Conservation (phyloP, 2,888 invertebrate species). For the Ormyrus rosae region DNA sequence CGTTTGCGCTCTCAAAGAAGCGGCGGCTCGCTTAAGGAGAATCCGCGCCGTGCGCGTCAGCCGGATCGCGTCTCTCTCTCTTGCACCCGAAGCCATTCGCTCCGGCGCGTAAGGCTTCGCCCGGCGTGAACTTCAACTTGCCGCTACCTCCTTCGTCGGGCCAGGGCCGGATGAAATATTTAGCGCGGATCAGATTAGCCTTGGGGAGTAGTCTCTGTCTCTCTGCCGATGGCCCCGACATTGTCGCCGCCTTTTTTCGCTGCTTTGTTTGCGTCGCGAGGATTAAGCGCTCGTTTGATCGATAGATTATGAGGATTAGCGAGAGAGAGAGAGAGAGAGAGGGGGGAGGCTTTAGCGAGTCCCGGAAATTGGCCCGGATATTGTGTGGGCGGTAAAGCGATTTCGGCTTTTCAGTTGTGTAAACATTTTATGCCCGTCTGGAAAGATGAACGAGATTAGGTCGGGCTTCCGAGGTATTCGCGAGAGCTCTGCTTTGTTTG, state of each 20-base stretch:
- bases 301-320: no score
- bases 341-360: no score
- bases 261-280: neutral
- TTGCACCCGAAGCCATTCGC: neutral
- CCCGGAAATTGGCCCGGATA: no score
- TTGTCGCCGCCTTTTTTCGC: neutral
- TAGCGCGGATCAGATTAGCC: neutral
- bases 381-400: neutral
- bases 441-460: conserved; percentile 18
- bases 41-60: neutral
- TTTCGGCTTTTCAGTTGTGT: neutral
- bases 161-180: conserved; percentile 14
- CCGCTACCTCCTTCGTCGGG: neutral
- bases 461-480: no score
- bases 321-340: no score
- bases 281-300: neutral
- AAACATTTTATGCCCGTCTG: conserved; percentile 4
- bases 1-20: neutral
- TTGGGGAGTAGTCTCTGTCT: neutral
- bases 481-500: no score
- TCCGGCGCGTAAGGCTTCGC: conserved; percentile 38
- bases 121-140: conserved; percentile 55
- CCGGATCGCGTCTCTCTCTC: neutral
- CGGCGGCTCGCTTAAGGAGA: neutral
- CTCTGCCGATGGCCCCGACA: conserved; percentile 11